Conservation (phyloP, 2,888 invertebrate genomes). For the Cremastinae sp. region DNA sequence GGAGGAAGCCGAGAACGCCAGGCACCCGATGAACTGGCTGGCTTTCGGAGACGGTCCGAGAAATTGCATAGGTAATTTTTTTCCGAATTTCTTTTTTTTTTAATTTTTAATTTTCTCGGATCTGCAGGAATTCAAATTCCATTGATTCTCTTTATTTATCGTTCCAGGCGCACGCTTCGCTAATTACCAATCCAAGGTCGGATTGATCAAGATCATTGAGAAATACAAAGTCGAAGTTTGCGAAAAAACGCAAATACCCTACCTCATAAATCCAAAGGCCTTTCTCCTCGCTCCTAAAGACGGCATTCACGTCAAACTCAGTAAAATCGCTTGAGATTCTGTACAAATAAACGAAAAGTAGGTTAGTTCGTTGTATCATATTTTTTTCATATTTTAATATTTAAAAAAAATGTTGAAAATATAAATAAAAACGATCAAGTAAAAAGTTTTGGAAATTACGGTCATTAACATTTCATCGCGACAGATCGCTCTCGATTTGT, state of each 20-base stretch:
- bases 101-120: neutral
- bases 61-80: constrained; percentile 75
- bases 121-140: neutral
- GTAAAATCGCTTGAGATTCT: constrained; percentile 47
- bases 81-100: neutral
- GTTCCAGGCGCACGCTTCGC: constrained; percentile 72
- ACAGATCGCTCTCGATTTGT: too few species aligned
- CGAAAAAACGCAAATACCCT: constrained; percentile 72
- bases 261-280: constrained; percentile 64
- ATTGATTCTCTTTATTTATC: neutral
- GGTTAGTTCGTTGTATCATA: too few species aligned
- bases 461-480: too few species aligned
- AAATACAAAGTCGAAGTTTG: constrained; percentile 76
- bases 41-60: constrained; percentile 76
- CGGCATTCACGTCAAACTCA: constrained; percentile 72
- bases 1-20: constrained; percentile 62
- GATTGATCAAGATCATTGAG: constrained; percentile 73
- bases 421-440: too few species aligned
- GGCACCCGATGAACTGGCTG: constrained; percentile 70
- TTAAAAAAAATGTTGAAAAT: too few species aligned
- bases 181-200: constrained; percentile 76
- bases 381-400: too few species aligned
- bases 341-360: too few species aligned
- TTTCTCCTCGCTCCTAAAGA: constrained; percentile 68
- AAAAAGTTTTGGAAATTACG: too few species aligned